Evolutionary conservation across 2,113 vertebrate genomes (phyloP).

Genomic region (Petrocephalus microphthalmus): DNA sequence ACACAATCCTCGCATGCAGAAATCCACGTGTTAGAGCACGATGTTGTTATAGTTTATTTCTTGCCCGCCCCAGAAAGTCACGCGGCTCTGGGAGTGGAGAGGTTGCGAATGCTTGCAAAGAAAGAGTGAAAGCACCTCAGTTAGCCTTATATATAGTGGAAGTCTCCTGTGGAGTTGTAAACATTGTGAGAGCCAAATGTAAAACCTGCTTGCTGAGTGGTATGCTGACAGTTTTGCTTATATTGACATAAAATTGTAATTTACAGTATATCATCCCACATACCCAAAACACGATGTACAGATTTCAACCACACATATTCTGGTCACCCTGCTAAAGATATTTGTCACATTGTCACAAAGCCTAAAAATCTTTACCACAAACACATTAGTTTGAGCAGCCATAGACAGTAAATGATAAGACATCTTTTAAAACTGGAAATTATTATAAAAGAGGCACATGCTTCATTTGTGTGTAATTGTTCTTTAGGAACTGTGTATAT

Average conservation of each 20-base stretch:
- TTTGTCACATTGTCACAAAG: neutral
- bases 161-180: slow-evolving; percentile 31
- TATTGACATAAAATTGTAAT: neutral
- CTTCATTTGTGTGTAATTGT: neutral
- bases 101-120: slow-evolving; percentile 7
- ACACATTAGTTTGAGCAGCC: neutral
- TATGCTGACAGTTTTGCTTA: neutral
- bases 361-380: neutral
- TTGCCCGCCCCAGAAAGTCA: slow-evolving; percentile 36
- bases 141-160: slow-evolving; percentile 20
- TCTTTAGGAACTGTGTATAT: neutral
- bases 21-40: slow-evolving; percentile 55
- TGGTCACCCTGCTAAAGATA: neutral
- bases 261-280: neutral
- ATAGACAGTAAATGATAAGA: neutral
- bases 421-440: neutral
- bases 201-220: neutral
- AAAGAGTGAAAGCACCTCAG: slow-evolving; percentile 22
- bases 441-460: neutral
- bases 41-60: slow-evolving; percentile 39
- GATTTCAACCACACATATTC: neutral
- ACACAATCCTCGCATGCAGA: slow-evolving; percentile 40
- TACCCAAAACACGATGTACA: neutral
- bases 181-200: neutral
- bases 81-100: slow-evolving; percentile 50